A percentile compares a stretch with the other conserved stretches of the same genome.
Evolutionary conservation across 2,113 vertebrate genomes (phyloP).

Genomic region (Podarcis cretensis): DNA sequence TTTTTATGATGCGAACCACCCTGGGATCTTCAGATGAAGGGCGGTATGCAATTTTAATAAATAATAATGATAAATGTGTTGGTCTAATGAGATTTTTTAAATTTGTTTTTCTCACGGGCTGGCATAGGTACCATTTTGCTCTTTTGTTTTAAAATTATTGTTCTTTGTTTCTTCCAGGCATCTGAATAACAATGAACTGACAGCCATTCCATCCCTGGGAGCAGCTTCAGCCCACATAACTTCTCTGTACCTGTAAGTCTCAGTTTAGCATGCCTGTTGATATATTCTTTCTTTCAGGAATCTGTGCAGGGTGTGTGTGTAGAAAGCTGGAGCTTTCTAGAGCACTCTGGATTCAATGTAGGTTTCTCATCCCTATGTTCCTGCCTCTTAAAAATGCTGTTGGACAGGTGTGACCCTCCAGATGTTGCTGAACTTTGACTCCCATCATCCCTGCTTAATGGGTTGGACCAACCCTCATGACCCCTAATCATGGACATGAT

Average conservation of each 20-base stretch:
- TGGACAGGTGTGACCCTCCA: too few species aligned
- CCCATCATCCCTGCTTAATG: too few species aligned
- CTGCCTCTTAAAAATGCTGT: too few species aligned
- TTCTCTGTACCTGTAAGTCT: conserved; percentile 91
- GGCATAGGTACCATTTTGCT: not conserved
- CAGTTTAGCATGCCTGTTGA: not conserved
- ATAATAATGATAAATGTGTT: not conserved
- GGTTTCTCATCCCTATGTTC: too few species aligned
- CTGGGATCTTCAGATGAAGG: too few species aligned
- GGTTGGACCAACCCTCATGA: too few species aligned
- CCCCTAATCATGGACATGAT: too few species aligned
- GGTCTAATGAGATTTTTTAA: not conserved
- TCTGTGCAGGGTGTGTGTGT: not conserved
- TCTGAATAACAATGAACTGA: conserved; percentile 92
- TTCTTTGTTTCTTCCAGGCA: conserved; percentile 79
- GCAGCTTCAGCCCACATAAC: conserved; percentile 74
- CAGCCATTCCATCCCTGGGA: conserved; percentile 86
- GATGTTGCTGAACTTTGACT: too few species aligned
- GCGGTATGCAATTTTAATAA: too few species aligned
- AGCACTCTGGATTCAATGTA: not conserved
- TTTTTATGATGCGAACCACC: too few species aligned
- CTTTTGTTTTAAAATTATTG: not conserved
- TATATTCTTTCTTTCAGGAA: not conserved
- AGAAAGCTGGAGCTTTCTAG: not conserved
- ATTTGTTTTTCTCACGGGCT: not conserved